Base-by-base conservation (phyloP, 2,797 vertebrate genomes). In the Tamandua tetradactyla region DNA sequence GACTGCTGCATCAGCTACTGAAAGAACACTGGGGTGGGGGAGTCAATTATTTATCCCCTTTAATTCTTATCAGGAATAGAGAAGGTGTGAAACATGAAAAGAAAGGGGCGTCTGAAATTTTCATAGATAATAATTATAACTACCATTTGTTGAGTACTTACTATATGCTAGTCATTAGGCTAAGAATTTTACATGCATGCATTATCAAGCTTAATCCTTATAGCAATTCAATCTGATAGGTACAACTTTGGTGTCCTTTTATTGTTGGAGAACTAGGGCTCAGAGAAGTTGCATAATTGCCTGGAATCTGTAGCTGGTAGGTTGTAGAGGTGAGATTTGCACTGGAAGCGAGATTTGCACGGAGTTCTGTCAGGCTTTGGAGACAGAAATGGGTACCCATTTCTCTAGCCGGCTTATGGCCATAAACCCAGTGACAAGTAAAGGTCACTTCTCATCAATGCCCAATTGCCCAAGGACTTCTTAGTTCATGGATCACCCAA, bases 1-100 rank as follows among this genome's bases (percentile, higher is more conserved):
- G 97, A 96, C 96, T 95, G 96, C 32, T 23, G 85, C 94, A 40
- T 94, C 97, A 97, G 97, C 95, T 87, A 40, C 96, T n/a, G 69
- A 95, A 82, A 74, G 62, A 71, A 35, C 10, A 11, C 35, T 47
- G 25, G 7, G 4, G 89, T 93, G 71, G 76, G 59, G 81, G 94
- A 10, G 80, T 84, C 20, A 27, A 37, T 2, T 35, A 42, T 55
- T 84, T 4, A 27, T 52, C 25, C 69, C 66, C 37, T 93, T 82
- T 83, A 23, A 52, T 83, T 81, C 79, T 74, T 75, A 37, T 47
- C 44, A 64, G 82, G 49, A 92, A 55, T 47, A 92, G 64, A 75
- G 49, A 86, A 35, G 35, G 15, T 20, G 0, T 68, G 35, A 22
- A 74, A 79, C 52, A 20, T 64, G 64, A 81, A 94, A 78, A n/a